Evolutionary conservation across 2,888 invertebrate genomes (phyloP), one percentile per base, ranked within the genome.

Genomic region (Zaprionus bogoriensis): DNA sequence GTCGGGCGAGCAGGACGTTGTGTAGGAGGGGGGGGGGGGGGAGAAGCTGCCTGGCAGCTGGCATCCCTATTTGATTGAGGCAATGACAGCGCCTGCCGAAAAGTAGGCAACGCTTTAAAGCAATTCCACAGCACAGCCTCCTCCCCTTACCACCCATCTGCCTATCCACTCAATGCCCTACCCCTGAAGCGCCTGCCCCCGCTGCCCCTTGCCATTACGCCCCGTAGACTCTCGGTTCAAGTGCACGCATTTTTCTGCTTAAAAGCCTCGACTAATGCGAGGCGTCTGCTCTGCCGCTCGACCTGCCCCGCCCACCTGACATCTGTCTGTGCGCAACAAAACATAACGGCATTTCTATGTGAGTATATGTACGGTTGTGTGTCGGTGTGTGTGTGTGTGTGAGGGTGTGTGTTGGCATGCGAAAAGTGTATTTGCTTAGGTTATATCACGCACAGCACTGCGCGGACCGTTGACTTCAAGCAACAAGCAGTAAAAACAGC

Each of bases 171-270:
- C 32, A 36, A 17, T 36, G 17, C 32, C 9, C 2, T 14, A 32
- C 32, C 32, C 32, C 14, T 7, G 14, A n/a, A n/a, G 7, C 14
- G 1, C 32, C 7, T n/a, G 0, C 10, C 9, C 7, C 5, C 19
- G 6, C 20, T 6, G 12, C 14, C 36, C 9, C 22, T 23, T 42
- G 7, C 7, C 30, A 10, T 6, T 3, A n/a, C 23, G 4, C 19
- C 25, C 19, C 25, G n/a, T n/a, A n/a, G n/a, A n/a, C n/a, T 42
- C 20, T 20, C 14, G 7, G 39, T 65, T 79, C 67, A 82, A 87
- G 87, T 77, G 86, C 77, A 82, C 87, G 87, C 82, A 82, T 85
- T 82, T 82, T 87, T 87, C 77, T 82, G 82, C 87, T 85, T 87
- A 85, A 82, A 85, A 85, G 87, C 82, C 86, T 67, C 77, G 77